phyloP scores from a whole-genome alignment of 53 echinoderm and acorn worm genomes.

The Echinometra lucunter region DNA sequence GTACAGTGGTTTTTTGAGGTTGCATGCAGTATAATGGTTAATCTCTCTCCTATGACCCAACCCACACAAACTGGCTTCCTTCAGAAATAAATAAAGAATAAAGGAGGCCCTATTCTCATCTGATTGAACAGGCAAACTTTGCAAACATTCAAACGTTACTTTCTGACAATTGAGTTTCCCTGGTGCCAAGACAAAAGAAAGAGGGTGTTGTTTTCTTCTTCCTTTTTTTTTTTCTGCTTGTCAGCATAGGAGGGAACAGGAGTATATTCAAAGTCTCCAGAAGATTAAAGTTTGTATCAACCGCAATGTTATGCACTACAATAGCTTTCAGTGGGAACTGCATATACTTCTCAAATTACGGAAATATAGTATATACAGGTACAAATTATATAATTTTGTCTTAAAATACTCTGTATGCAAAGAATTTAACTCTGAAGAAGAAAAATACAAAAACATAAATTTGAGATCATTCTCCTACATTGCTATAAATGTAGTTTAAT shows the following conservation, averaged over 20 bases:
- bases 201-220: neutral
- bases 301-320: no score
- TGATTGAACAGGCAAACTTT: constrained; percentile 1
- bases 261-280: neutral
- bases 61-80: neutral
- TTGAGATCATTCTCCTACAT: no score
- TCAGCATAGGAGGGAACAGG: neutral
- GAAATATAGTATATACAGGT: neutral
- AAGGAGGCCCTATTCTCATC: neutral
- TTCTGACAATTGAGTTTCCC: neutral
- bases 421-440: neutral
- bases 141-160: neutral
- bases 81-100: neutral
- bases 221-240: no score
- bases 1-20: neutral
- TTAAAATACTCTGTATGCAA: neutral
- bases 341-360: neutral
- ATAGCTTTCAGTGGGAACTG: no score
- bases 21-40: neutral
- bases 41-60: neutral
- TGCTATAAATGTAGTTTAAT: no score
- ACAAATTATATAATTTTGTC: no score
- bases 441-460: neutral
- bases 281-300: neutral
- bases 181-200: neutral